A percentile compares a stretch with the other conserved stretches of the same genome.
Conservation (phyloP, 2,113 vertebrate species). For the Myrmophylax atrothorax region DNA sequence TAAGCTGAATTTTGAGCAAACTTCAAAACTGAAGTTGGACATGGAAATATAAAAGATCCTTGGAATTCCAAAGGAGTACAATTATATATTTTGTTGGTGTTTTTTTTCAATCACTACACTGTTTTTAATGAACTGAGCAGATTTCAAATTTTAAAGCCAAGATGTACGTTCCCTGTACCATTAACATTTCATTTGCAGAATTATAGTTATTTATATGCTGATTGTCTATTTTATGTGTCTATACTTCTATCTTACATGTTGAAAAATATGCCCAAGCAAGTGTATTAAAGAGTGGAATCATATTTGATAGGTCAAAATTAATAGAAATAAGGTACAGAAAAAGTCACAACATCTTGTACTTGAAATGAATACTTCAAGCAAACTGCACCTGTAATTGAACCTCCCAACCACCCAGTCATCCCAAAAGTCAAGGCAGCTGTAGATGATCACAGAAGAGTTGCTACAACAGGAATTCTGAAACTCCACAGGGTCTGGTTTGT, state of each 20-base stretch:
- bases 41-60: not conserved
- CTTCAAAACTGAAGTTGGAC: not conserved
- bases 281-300: not conserved
- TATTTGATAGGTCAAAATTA: not conserved
- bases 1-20: not conserved
- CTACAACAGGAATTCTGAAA: not conserved
- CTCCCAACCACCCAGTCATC: not conserved
- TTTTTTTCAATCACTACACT: not conserved
- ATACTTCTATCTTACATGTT: not conserved
- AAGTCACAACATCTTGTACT: not conserved
- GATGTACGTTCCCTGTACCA: not conserved
- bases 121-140: not conserved
- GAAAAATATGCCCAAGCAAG: not conserved
- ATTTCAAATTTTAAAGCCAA: not conserved
- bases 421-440: not conserved
- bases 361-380: not conserved
- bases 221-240: not conserved
- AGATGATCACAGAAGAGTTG: not conserved
- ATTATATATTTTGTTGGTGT: not conserved
- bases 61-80: not conserved
- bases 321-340: not conserved
- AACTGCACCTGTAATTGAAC: not conserved
- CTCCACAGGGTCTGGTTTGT: not conserved
- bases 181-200: not conserved
- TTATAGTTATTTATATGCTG: not conserved